These are phyloP conservation scores for Gymnosoma rotundatum DNA, from an alignment of 2,888 invertebrate genomes.

Conservation along the genomic window DNA sequence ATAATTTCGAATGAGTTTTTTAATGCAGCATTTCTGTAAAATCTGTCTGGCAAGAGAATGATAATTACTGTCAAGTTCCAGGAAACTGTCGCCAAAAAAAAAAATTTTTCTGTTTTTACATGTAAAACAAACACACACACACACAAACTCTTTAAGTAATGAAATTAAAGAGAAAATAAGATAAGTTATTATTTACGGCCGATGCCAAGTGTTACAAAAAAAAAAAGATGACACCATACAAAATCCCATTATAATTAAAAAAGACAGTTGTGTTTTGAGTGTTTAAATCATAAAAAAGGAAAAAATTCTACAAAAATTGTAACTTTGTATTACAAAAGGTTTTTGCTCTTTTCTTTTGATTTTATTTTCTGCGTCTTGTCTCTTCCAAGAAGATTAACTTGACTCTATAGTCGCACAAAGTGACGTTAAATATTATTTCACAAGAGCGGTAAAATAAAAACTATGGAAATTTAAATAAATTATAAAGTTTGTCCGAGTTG, in stretches of 20 bases:
- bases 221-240: not conserved
- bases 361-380: too few relatives aligned
- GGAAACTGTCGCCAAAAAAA: slow-evolving; percentile 61
- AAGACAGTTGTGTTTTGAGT: slow-evolving; percentile 29
- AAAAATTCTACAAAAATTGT: slow-evolving; percentile 5
- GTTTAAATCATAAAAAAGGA: not conserved
- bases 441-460: not conserved
- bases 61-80: slow-evolving; percentile 35
- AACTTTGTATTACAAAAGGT: slow-evolving; percentile 16
- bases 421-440: not conserved
- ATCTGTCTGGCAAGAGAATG: not conserved
- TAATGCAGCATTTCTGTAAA: not conserved
- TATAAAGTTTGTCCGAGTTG: too few relatives aligned
- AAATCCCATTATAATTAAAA: slow-evolving; percentile 33
- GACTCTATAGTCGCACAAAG: not conserved
- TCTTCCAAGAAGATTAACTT: not conserved
- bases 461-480: not conserved
- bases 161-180: not conserved
- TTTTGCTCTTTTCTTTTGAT: not conserved
- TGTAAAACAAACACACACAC: slow-evolving; percentile 32
- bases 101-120: not conserved
- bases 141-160: not conserved
- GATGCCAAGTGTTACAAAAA: slow-evolving; percentile 36
- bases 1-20: not conserved
- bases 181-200: slow-evolving; percentile 41